phyloP scores from a whole-genome alignment of 2,888 invertebrate genomes.

The Drosophila meridionalis region DNA sequence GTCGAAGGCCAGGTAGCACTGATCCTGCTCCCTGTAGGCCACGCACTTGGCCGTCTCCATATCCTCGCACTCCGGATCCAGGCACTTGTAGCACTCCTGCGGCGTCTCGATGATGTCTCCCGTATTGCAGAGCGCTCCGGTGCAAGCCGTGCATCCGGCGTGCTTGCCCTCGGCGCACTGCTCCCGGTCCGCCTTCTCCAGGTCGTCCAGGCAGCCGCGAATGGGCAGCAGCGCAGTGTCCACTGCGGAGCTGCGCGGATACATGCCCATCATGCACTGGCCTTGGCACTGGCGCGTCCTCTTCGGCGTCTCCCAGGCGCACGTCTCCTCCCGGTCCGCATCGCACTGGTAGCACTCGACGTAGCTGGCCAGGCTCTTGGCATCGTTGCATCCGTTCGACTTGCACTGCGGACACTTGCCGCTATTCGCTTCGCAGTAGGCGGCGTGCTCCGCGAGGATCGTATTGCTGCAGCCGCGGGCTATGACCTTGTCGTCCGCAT shows the following conservation, averaged over 20 bases:
- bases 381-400: conserved; percentile 80
- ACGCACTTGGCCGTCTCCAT: conserved; percentile 50
- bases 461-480: conserved; percentile 81
- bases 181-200: conserved; percentile 68
- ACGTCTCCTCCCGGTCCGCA: conserved; percentile 53
- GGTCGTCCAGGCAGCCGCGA: conserved; percentile 81
- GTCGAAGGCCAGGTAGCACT: conserved; percentile 76
- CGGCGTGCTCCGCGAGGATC: conserved; percentile 45
- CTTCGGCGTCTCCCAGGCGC: conserved; percentile 51
- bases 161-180: conserved; percentile 62
- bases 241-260: conserved; percentile 66
- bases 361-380: conserved; percentile 55
- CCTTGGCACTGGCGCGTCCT: conserved; percentile 73
- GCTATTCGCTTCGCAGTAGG: conserved; percentile 70
- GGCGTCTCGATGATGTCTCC: conserved; percentile 58
- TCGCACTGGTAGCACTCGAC: conserved; percentile 81
- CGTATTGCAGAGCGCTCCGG: conserved; percentile 68
- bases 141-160: conserved; percentile 68
- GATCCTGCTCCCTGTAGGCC: conserved; percentile 68
- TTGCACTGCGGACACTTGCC: conserved; percentile 76
- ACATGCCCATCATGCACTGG: conserved; percentile 79
- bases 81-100: conserved; percentile 74
- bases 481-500: conserved; percentile 53
- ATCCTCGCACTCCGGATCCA: conserved; percentile 58
- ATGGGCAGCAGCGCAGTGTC: conserved; percentile 75